phyloP scores from a whole-genome alignment of 1,140 invertebrate species.

The Leptoteleia sp. region DNA sequence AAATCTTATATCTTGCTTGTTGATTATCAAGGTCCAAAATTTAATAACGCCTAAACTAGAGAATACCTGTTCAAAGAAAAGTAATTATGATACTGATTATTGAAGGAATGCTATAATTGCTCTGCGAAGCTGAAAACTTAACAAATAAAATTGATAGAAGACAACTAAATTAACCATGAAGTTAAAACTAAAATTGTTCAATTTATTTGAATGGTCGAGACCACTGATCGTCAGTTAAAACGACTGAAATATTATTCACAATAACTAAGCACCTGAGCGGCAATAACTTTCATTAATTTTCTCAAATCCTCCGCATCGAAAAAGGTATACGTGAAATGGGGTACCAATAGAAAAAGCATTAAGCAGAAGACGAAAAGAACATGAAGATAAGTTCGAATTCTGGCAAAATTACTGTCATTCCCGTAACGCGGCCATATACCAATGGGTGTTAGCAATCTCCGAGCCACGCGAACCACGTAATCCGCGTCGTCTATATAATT shows the following conservation, averaged over 20 bases:
- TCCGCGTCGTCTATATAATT: conserved; percentile 67
- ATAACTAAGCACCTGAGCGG: conserved; percentile 68
- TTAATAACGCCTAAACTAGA: conserved; percentile 74
- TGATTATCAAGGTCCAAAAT: conserved; percentile 75
- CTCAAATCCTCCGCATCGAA: conserved; percentile 73
- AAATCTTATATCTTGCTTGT: conserved; percentile 68
- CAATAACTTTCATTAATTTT: conserved; percentile 76
- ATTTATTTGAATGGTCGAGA: too few species aligned
- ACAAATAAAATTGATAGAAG: too few species aligned
- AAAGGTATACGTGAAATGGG: conserved; percentile 73
- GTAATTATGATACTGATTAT: too few species aligned
- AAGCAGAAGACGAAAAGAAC: conserved; percentile 66
- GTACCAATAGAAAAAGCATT: conserved; percentile 73
- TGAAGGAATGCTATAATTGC: too few species aligned
- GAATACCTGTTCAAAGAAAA: conserved; percentile 67
- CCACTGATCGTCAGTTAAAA: too few species aligned
- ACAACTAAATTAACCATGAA: too few species aligned
- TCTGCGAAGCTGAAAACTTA: too few species aligned
- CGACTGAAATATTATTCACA: too few species aligned
- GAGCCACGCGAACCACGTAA: conserved; percentile 70
- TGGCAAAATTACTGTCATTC: conserved; percentile 42
- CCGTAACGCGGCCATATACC: conserved; percentile 75
- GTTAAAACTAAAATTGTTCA: too few species aligned
- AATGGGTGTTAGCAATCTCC: conserved; percentile 70
- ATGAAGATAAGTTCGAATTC: conserved; percentile 62